Percentiles rank a stretch among this genome's conserved stretches.
Evolutionary conservation across 1,140 invertebrate species (phyloP).

Genomic region (Drosophila serrata): DNA sequence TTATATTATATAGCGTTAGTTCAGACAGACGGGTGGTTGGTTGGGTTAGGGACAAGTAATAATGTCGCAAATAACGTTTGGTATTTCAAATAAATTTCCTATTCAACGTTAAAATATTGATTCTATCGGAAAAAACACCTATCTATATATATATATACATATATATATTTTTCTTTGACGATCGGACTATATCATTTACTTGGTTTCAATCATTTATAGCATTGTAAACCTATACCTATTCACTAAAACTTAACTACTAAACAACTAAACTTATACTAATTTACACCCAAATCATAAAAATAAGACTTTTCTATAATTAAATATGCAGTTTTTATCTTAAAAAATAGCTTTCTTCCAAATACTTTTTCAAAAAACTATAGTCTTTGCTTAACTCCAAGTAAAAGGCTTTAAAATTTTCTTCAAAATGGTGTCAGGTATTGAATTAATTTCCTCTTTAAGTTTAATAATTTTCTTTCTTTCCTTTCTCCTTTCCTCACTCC

Average conservation of each 20-base stretch:
- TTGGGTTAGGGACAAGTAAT: no score
- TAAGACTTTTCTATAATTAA: background rate
- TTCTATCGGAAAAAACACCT: background rate
- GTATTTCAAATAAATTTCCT: no score
- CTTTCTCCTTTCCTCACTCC: background rate
- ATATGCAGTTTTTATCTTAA: no score
- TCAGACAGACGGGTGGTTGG: no score
- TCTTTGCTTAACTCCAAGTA: background rate
- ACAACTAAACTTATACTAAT: background rate
- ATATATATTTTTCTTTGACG: no score
- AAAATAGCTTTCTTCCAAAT: background rate
- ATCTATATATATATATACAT: no score
- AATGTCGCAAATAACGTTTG: no score
- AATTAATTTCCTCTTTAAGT: constrained; percentile 24
- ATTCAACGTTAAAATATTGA: background rate
- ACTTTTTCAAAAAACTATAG: background rate
- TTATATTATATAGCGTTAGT: no score
- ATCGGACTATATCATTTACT: background rate
- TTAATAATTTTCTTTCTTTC: constrained; percentile 4
- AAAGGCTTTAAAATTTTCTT: background rate
- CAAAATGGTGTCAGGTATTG: constrained; percentile 2
- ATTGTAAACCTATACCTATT: no score
- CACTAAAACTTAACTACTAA: no score
- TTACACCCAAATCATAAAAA: background rate
- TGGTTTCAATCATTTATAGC: background rate